A percentile compares a stretch with the other conserved stretches of the same genome.
These are phyloP conservation scores for Eremophila alpestris DNA, from an alignment of 2,797 vertebrate species.

Conservation along the genomic window DNA sequence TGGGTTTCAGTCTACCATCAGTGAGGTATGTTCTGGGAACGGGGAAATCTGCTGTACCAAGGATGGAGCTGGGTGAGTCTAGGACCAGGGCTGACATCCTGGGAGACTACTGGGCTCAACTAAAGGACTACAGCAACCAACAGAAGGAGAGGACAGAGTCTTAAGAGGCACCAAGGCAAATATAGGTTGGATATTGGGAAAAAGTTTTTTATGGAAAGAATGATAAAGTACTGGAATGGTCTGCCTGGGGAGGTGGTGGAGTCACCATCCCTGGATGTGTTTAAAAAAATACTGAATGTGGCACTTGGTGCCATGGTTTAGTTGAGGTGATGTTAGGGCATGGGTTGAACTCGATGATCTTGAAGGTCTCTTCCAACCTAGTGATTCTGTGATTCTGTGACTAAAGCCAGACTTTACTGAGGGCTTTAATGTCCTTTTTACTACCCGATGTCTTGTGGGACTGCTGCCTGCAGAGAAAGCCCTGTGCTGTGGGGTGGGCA, in stretches of 20 bases:
- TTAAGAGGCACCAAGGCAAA: neutral
- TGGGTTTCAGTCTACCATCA: rapidly evolving
- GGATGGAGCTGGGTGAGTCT: neutral
- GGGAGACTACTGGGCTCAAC: rapidly evolving
- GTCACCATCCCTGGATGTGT: neutral
- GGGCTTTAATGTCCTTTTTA: neutral
- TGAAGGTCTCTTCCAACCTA: neutral
- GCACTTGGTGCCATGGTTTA: neutral
- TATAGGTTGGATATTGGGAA: neutral
- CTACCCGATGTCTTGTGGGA: rapidly evolving
- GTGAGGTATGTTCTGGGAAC: neutral
- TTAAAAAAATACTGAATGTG: neutral
- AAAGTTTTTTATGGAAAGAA: neutral
- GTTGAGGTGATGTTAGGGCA: neutral
- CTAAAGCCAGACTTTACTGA: neutral
- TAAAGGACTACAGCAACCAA: neutral
- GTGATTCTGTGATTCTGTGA: neutral
- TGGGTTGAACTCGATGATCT: neutral
- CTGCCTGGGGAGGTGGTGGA: neutral
- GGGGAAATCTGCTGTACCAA: neutral
- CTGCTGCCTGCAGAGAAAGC: neutral
- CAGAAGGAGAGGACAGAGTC: neutral
- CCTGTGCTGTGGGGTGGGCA: neutral
- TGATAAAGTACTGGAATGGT: neutral
- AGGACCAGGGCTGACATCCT: neutral